Percentiles rank a stretch among this genome's conserved stretches.
Conservation (phyloP, 1,140 invertebrate genomes). For the Laupala kohalensis region DNA sequence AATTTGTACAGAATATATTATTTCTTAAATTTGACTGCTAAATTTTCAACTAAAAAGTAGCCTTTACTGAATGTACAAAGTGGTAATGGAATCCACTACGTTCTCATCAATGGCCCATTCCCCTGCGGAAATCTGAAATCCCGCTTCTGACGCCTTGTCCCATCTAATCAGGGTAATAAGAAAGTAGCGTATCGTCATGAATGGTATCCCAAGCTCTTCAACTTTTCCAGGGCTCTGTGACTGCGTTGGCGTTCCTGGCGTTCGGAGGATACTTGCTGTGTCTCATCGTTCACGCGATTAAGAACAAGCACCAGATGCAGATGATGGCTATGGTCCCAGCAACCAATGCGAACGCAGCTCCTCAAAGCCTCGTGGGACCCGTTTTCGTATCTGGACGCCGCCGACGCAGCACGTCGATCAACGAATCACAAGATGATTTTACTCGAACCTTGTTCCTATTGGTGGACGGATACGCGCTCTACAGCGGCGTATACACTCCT, state of each 20-base stretch:
- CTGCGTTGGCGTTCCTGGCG: conserved; percentile 57
- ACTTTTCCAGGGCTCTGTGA: conserved; percentile 31
- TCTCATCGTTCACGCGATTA: conserved; percentile 51
- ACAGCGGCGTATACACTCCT: background rate
- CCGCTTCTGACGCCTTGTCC: no score
- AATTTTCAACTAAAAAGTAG: no score
- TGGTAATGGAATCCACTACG: no score
- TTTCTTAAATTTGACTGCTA: no score
- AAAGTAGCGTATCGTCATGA: no score
- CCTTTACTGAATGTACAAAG: no score
- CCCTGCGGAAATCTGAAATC: no score
- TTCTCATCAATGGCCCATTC: no score
- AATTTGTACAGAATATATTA: no score
- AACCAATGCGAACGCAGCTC: background rate
- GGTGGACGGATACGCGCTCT: background rate
- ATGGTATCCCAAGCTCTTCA: no score
- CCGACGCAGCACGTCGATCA: background rate
- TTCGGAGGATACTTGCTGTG: conserved; percentile 65
- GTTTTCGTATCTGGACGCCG: background rate
- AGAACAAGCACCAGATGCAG: background rate
- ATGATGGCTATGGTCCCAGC: background rate
- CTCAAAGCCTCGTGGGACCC: background rate
- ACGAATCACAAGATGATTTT: background rate
- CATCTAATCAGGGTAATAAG: no score
- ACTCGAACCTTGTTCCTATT: background rate